Percentiles rank a stretch among this genome's conserved stretches.
Conservation (phyloP, 2,797 vertebrate genomes). For the Manis javanica region DNA sequence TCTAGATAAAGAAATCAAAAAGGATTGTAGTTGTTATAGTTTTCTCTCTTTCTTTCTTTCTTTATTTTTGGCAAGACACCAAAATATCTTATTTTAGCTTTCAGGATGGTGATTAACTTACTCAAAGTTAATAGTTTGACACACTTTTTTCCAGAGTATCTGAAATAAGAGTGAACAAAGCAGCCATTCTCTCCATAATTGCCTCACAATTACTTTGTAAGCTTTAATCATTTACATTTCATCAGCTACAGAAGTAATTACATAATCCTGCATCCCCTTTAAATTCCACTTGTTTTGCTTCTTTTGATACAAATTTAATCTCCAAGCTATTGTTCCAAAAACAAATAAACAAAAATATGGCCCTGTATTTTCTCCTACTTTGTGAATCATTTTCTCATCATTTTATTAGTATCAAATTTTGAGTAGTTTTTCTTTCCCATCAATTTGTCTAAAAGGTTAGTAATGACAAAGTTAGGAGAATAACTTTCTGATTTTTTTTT, state of each 20-base stretch:
- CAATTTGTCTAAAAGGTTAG: not conserved
- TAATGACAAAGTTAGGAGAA: not conserved
- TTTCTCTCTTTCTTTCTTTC: not conserved
- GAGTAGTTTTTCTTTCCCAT: not conserved
- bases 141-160: conserved; percentile 44
- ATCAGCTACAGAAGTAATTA: conserved; percentile 66
- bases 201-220: conserved; percentile 71
- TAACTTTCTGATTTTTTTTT: not conserved
- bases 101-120: conserved; percentile 46
- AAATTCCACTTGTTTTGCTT: conserved; percentile 36
- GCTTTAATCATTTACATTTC: conserved; percentile 63
- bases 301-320: not conserved
- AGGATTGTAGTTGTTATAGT: not conserved
- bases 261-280: conserved; percentile 33
- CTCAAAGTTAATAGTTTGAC: not conserved
- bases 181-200: conserved; percentile 63
- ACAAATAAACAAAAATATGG: not conserved
- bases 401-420: not conserved
- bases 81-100: conserved; percentile 64
- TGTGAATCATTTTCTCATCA: not conserved
- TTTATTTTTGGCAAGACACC: not conserved
- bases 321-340: not conserved
- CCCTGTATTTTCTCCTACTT: not conserved
- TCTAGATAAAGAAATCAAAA: not conserved
- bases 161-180: conserved; percentile 60